A percentile compares a stretch with the other conserved stretches of the same genome.
Evolutionary conservation across 2,888 invertebrate species (phyloP).

Genomic region (Abrostola triplasia): DNA sequence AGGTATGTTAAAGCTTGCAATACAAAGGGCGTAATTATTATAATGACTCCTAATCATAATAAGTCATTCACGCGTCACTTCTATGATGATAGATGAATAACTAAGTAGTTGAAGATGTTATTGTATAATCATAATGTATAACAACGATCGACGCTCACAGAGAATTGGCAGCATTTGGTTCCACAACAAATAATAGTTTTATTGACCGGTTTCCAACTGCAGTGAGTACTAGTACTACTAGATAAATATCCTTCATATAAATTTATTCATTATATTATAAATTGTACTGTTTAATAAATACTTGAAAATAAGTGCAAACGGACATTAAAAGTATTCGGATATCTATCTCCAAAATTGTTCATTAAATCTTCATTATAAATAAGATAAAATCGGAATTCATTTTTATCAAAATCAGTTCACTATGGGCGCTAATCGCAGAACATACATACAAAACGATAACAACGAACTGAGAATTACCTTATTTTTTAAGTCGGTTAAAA

Average conservation of each 20-base stretch:
- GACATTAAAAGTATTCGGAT: too few relatives aligned
- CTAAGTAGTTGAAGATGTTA: constrained; percentile 15
- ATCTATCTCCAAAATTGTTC: too few relatives aligned
- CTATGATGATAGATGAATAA: constrained; percentile 22
- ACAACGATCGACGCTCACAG: constrained; percentile 25
- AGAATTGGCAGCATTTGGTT: constrained; percentile 34
- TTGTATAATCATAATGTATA: constrained; percentile 21
- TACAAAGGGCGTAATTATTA: constrained; percentile 11
- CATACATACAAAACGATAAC: too few relatives aligned
- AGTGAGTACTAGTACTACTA: constrained; percentile 1
- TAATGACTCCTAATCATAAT: constrained; percentile 6
- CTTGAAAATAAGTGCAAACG: too few relatives aligned
- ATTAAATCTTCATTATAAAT: too few relatives aligned
- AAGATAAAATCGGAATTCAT: too few relatives aligned
- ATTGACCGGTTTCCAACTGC: constrained; percentile 33
- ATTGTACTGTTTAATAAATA: not conserved
- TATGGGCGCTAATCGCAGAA: too few relatives aligned
- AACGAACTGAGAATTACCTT: too few relatives aligned
- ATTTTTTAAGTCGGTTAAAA: constrained; percentile 10
- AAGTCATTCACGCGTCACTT: constrained; percentile 8
- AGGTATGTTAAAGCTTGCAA: constrained; percentile 9
- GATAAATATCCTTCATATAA: not conserved
- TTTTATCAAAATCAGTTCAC: too few relatives aligned
- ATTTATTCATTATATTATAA: constrained; percentile 9
- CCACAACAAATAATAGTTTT: constrained; percentile 38